Evolutionary conservation across 2,888 invertebrate species (phyloP), one percentile per base, ranked within the genome.

Genomic region (Malthinus flaveolus): DNA sequence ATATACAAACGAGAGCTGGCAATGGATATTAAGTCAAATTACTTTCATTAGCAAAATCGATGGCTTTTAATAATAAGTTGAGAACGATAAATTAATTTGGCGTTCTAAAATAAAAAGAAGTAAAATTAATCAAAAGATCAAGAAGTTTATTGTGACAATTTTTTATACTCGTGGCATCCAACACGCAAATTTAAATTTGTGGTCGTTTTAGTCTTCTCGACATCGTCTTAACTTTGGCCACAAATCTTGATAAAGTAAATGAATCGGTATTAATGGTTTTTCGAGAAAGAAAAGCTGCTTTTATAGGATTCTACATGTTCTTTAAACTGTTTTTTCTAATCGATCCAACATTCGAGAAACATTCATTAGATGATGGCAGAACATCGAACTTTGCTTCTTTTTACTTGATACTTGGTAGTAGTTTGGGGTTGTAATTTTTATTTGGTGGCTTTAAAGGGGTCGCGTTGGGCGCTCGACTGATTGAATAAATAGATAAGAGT

Each of bases 211-310:
- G 32, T 32, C 47, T 32, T 32, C 47, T 47, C 47, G 33, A 32
- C 47, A 47, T 47, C 47, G 33, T 47, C 47, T 47, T 32, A 47
- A 47, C 47, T 47, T 47, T 47, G 12, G 32, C 11, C 47, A 32
- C 33, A 33, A 47, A 47, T 47, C 47, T 47, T 47, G 13, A 47
- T 47, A 47, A 47, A 47, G 32, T 13, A 11, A 47, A 47, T 47
- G 32, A 32, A 33, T 13, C 33, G 47, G 32, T 47, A n/a, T n/a
- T n/a, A 47, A 47, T 47, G 47, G 39, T 13, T 42, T 42, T 42
- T 42, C 23, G 12, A n/a, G 39, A 23, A 42, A 42, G 23, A 35
- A 42, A 42, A 42, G 23, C 23, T 23, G 23, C 23, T 23, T 23
- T 23, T 23, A 23, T 23, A 23, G 23, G 23, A 23, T 23, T 5